phyloP scores from a whole-genome alignment of 92 coral and sea anemone species.

The Meandrina meandrites region DNA sequence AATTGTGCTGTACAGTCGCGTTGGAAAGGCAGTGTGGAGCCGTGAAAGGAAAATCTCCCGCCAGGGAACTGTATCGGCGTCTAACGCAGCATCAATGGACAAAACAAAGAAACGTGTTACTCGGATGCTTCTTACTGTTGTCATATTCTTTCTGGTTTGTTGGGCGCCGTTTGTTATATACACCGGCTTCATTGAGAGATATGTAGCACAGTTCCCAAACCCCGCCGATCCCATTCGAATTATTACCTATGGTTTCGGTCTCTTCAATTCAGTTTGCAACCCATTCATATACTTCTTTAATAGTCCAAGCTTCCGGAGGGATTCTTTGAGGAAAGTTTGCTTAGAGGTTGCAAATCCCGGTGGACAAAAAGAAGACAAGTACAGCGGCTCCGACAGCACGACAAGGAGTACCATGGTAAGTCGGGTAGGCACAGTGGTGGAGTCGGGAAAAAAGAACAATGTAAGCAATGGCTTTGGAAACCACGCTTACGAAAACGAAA shows the following conservation, averaged over 20 bases:
- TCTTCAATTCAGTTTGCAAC: constrained; percentile 80
- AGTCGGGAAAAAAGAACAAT: not conserved
- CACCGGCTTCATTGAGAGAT: constrained; percentile 79
- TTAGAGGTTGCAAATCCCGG: constrained; percentile 42
- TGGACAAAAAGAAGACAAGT: not conserved
- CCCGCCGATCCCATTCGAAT: constrained; percentile 73
- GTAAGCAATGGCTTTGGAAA: not conserved
- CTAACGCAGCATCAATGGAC: constrained; percentile 36
- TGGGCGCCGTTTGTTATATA: constrained; percentile 83
- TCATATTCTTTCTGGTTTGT: constrained; percentile 63
- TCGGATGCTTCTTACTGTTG: constrained; percentile 75
- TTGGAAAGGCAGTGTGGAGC: constrained; percentile 82
- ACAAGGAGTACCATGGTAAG: constrained; percentile 8
- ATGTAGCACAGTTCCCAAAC: constrained; percentile 83
- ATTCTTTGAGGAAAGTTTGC: constrained; percentile 68
- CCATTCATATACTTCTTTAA: constrained; percentile 83
- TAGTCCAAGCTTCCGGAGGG: constrained; percentile 74
- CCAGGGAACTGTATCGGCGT: constrained; percentile 42
- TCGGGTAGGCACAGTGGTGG: not conserved
- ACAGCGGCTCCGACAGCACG: not conserved
- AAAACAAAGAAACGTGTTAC: constrained; percentile 74
- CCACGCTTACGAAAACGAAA: not conserved
- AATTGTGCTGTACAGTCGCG: constrained; percentile 68
- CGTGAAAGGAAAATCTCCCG: constrained; percentile 84
- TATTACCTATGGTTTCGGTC: constrained; percentile 66